Evolutionary conservation across 2,888 invertebrate genomes (phyloP).

Genomic region (Leistus spinibarbis): DNA sequence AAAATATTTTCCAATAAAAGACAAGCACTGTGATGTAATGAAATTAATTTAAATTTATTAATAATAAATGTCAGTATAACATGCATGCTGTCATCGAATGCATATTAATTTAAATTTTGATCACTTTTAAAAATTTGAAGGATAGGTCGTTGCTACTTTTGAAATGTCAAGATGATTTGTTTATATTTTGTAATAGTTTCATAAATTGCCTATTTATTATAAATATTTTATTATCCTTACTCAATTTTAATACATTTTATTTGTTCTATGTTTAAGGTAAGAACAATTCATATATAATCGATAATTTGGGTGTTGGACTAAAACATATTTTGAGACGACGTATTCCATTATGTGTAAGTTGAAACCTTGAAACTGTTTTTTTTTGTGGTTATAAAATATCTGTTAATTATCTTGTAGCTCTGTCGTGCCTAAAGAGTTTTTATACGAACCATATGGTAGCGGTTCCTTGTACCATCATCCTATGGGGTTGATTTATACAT

Average conservation of each 20-base stretch:
- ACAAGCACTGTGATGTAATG: neutral
- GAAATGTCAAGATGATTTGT: constrained; percentile 23
- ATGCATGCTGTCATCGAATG: constrained; percentile 10
- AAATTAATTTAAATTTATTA: constrained; percentile 16
- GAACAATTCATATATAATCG: too few species aligned
- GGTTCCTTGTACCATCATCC: neutral
- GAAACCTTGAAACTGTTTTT: neutral
- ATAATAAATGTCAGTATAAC: constrained; percentile 11
- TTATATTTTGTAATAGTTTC: neutral
- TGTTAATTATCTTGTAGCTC: neutral
- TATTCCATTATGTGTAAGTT: neutral
- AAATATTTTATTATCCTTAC: too few species aligned
- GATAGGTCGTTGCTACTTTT: constrained; percentile 3
- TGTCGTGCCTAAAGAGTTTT: neutral
- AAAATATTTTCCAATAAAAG: constrained; percentile 17
- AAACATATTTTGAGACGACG: neutral
- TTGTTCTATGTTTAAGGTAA: too few species aligned
- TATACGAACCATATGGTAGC: neutral
- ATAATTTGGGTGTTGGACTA: too few species aligned
- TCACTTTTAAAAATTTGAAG: neutral
- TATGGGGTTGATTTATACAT: neutral
- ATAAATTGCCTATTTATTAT: neutral
- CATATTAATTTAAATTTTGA: constrained; percentile 13
- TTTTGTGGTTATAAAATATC: neutral
- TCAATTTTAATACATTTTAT: too few species aligned